Base-by-base conservation (phyloP, 2,113 vertebrate species). In the Anarrhichthys ocellatus region DNA sequence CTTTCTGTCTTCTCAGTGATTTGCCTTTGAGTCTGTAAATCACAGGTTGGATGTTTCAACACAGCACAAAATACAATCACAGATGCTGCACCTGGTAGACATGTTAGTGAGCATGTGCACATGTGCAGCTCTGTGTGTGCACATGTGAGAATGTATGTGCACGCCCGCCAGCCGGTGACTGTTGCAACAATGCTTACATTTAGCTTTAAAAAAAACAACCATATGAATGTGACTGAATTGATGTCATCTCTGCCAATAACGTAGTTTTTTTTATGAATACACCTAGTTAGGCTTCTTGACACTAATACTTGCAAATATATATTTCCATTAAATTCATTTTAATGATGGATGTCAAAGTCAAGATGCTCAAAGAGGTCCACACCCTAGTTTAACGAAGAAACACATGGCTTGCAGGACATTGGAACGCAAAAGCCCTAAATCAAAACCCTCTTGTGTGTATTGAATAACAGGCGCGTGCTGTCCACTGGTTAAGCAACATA, bases 81-180 rank as follows among this genome's bases (percentile, higher is more conserved):
- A 92, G 93, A 90, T 78, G 24, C 62, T 62, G 75, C 89, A 93
- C 88, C 89, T 92, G 92, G 92, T 85, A 84, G 85, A 89, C 34
- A 71, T 89, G 81, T 91, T 88, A 85, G 76, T 40, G 76, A 73
- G 80, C 73, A 13, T 46, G 70, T 81, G 87, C 81, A 85, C 71
- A 65, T 84, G 79, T 86, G 67, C 70, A 75, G 48, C 52, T 62
- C 56, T 27, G 36, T 27, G 22, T 79, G 58, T 52, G 48, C 68
- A 73, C 66, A 73, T 86, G 76, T 72, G 77, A 80, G 40, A 38
- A 76, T 73, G 76, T 54, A 54, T 29, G 34, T 44, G 76, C 27
- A 48, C 1, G 64, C 38, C 58, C 20, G 40, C 54, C 59, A 38
- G 74, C 38, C 13, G 2, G 29, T 44, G 59, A 59, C 9, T 50